Conservation (phyloP, 2,797 vertebrate genomes). For the Lates japonicus region DNA sequence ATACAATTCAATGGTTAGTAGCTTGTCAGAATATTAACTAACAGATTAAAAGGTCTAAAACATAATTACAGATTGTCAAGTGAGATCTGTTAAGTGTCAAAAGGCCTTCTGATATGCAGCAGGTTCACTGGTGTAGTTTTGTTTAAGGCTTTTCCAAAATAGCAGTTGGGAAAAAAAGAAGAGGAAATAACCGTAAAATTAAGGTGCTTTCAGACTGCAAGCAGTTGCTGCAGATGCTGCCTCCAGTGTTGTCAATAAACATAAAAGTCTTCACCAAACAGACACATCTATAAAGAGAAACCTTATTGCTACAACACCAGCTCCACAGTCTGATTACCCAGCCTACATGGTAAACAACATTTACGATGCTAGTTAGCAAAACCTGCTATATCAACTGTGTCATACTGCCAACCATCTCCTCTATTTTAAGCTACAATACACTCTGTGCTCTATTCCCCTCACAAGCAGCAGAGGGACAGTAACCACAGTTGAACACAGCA, state of each 20-base stretch:
- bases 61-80: too few relatives aligned
- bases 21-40: too few relatives aligned
- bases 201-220: too few relatives aligned
- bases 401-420: not conserved
- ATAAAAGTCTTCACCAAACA: not conserved
- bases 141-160: too few relatives aligned
- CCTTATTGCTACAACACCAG: not conserved
- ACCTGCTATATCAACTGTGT: not conserved
- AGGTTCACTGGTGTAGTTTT: too few relatives aligned
- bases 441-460: not conserved
- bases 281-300: not conserved
- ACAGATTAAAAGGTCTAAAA: too few relatives aligned
- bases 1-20: too few relatives aligned
- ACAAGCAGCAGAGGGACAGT: not conserved
- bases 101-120: too few relatives aligned
- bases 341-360: not conserved
- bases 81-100: too few relatives aligned
- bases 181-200: too few relatives aligned
- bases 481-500: conserved; percentile 3
- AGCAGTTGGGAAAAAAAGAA: too few relatives aligned
- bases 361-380: not conserved
- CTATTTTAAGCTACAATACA: not conserved
- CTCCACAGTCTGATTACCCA: not conserved
- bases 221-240: not conserved
- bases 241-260: not conserved